These are phyloP conservation scores for Nannospalax galili DNA, from an alignment of 2,113 vertebrate species.

Conservation along the genomic window DNA sequence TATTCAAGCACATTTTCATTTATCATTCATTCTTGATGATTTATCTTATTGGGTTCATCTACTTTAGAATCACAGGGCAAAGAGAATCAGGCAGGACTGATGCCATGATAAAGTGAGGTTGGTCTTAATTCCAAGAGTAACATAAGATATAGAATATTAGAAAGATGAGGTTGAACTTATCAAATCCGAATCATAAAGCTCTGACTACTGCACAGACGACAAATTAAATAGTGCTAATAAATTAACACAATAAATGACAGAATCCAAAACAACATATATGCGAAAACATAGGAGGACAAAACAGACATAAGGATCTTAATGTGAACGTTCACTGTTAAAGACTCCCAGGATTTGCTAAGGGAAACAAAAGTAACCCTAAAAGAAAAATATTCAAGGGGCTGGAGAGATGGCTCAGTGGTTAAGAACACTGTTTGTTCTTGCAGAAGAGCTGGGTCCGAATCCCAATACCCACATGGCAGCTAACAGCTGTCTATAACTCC, in stretches of 20 bases:
- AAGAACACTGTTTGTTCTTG: too few species aligned
- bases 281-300: neutral
- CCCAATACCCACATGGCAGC: too few species aligned
- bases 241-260: neutral
- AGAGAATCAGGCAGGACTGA: neutral
- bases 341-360: neutral
- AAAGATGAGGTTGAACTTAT: neutral
- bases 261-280: neutral
- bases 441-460: too few species aligned
- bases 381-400: neutral
- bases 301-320: neutral
- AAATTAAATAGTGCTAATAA: neutral
- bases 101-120: neutral
- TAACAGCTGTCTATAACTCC: too few species aligned
- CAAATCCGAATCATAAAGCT: neutral
- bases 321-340: neutral
- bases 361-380: neutral
- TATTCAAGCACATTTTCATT: neutral
- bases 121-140: neutral
- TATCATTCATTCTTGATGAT: neutral
- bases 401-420: too few species aligned
- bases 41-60: neutral
- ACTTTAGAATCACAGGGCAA: neutral
- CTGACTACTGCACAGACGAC: neutral
- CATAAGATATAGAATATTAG: neutral